A percentile compares a stretch with the other conserved stretches of the same genome.
Evolutionary conservation across 2,113 vertebrate genomes (phyloP).

Genomic region (Bothrops jararaca): DNA sequence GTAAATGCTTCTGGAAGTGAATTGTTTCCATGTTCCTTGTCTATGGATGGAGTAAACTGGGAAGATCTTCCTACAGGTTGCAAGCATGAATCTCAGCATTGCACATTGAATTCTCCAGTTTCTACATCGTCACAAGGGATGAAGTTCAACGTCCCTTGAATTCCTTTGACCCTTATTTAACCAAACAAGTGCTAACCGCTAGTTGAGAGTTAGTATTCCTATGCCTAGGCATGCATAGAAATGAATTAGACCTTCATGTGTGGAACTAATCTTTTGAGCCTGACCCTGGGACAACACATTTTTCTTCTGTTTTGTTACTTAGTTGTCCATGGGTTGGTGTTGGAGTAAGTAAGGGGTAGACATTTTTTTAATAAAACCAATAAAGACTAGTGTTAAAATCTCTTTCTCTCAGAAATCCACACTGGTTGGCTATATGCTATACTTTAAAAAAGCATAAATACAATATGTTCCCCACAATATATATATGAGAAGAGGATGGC

Average conservation of each 20-base stretch:
- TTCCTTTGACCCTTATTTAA: neutral
- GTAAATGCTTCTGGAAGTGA: neutral
- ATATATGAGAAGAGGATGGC: conserved; percentile 56
- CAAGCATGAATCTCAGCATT: neutral
- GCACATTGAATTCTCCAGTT: neutral
- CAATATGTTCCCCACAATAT: conserved; percentile 64
- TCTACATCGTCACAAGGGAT: too few species aligned
- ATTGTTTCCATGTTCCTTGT: neutral
- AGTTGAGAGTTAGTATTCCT: neutral
- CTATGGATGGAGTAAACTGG: neutral
- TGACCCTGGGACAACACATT: neutral
- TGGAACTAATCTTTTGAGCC: neutral
- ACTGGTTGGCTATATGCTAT: neutral
- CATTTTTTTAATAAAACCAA: neutral
- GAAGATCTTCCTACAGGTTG: neutral
- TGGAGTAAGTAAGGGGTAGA: neutral
- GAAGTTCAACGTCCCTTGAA: neutral
- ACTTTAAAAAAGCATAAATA: conserved; percentile 57
- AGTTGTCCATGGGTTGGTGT: neutral
- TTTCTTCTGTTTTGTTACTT: neutral
- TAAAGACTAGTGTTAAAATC: neutral
- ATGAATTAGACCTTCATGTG: neutral
- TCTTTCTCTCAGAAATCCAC: neutral
- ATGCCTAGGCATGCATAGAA: neutral
- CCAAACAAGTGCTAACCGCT: neutral